Evolutionary conservation across 2,797 vertebrate genomes (phyloP).

Genomic region (Triplophysa yarkandensis): DNA sequence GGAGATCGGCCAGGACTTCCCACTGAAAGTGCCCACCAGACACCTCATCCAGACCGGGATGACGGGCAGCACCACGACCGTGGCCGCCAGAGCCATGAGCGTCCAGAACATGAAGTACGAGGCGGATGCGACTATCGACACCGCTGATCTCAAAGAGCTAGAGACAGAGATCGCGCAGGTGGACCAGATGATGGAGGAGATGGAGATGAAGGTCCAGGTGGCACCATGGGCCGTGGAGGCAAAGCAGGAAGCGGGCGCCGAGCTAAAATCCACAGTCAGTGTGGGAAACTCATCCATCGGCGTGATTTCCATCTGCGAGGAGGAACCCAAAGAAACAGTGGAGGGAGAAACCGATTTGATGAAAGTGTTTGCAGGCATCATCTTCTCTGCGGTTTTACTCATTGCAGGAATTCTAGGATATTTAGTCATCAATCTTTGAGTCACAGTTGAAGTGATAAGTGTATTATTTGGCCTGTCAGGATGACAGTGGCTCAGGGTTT

Average conservation of each 20-base stretch:
- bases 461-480: background rate
- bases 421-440: slow-evolving; percentile 88
- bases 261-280: slow-evolving; percentile 87
- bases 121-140: slow-evolving; percentile 85
- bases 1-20: slow-evolving; percentile 90
- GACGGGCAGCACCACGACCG: slow-evolving; percentile 84
- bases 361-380: slow-evolving; percentile 81
- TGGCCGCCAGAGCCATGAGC: slow-evolving; percentile 91
- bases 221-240: slow-evolving; percentile 96
- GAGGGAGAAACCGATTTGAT: slow-evolving; percentile 67
- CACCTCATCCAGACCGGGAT: slow-evolving; percentile 96
- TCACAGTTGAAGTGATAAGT: slow-evolving; percentile 6
- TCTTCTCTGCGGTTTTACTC: slow-evolving; percentile 85
- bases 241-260: slow-evolving; percentile 89
- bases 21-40: slow-evolving; percentile 85
- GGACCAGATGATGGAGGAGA: slow-evolving; percentile 93
- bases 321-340: slow-evolving; percentile 77
- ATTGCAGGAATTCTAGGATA: slow-evolving; percentile 87
- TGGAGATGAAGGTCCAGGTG: slow-evolving; percentile 98
- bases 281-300: slow-evolving; percentile 86
- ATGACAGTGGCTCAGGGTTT: slow-evolving; percentile 42
- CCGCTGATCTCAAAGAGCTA: slow-evolving; percentile 84
- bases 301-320: slow-evolving; percentile 83
- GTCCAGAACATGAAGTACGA: slow-evolving; percentile 93
- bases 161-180: slow-evolving; percentile 90